Percentiles rank a stretch among this genome's conserved stretches.
Conservation (phyloP, 2,113 vertebrate genomes). For the Pholis gunnellus region DNA sequence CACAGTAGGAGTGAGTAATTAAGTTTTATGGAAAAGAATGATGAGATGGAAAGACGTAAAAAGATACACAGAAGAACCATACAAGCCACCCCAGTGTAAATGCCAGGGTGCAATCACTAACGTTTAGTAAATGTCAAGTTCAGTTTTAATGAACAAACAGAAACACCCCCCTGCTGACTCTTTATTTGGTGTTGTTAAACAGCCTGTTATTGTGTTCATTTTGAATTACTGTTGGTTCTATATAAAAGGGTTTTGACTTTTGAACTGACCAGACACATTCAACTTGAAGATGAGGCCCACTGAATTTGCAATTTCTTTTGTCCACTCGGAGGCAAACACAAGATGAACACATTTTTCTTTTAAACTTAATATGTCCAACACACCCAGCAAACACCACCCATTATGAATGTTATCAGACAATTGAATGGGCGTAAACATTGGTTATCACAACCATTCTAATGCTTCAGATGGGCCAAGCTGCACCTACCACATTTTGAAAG, state of each 20-base stretch:
- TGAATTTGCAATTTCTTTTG: background rate
- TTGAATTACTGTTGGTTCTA: constrained; percentile 2
- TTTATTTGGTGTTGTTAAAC: background rate
- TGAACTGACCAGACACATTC: background rate
- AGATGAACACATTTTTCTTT: too few species aligned
- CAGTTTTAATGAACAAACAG: background rate
- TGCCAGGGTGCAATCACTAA: constrained; percentile 1
- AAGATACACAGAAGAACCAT: background rate
- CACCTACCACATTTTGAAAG: background rate
- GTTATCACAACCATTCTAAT: background rate
- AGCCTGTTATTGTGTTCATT: background rate
- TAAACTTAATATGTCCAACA: background rate
- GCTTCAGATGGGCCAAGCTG: background rate
- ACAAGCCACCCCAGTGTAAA: constrained; percentile 1
- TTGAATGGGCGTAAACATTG: background rate
- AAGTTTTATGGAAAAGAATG: background rate
- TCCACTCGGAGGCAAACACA: background rate
- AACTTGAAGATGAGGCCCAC: background rate
- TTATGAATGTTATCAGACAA: background rate
- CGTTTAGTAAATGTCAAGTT: constrained; percentile 24
- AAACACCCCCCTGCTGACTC: constrained; percentile 6
- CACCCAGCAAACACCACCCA: background rate
- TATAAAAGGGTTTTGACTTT: background rate
- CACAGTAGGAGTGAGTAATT: constrained; percentile 6
- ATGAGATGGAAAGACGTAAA: background rate